Base-by-base conservation (phyloP, 2,888 invertebrate species). In the Chalcosyrphus nemorum region DNA sequence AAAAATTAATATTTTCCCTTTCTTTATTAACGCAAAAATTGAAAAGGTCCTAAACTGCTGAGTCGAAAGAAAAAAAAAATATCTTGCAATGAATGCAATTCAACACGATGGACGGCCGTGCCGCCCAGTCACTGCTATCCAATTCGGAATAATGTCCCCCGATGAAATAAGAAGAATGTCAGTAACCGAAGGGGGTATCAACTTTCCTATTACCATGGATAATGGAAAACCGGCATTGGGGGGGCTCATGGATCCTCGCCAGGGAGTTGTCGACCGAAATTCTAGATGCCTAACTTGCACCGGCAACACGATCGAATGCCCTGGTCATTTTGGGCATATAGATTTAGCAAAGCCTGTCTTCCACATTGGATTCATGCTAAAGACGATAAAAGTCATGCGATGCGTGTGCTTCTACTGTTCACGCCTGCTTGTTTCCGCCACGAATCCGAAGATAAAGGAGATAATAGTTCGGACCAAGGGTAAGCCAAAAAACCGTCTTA, bases 371-470 rank as follows among this genome's bases (percentile, higher is more conserved):
- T 99, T 98, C 89, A 93, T 99, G 68, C 96, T 97, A 38, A 98
- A 98, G 92, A 96, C 96, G 0, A 96, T 98, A 86, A 99, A 99
- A 92, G 94, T 98, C 76, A 92, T 99, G 6, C 93, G 98, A 92
- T 99, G 98, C 92, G 98, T 99, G 19, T 99, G 99, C 91, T 99
- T 98, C 91, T 98, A 97, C 91, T 99, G 99, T 91, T 98, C 98
- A 45, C 98, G 98, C 90, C 92, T 99, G 86, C 93, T 99, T 86
- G 96, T 99, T 81, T 98, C 96, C 89, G 95, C 97, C 59, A 96
- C 96, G 93, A 95, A 95, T 94, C 89, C 85, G 7, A 87, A 87
- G 57, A 87, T 88, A 4, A 88, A 87, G 65, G 86, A 88, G 57
- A 85, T 99, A 75, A 94, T 98, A 0, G 94, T 95, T 93, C 98